Percentiles rank a stretch among this genome's conserved stretches.
These are phyloP conservation scores for Leistus spinibarbis DNA, from an alignment of 2,888 invertebrate genomes.

Conservation along the genomic window DNA sequence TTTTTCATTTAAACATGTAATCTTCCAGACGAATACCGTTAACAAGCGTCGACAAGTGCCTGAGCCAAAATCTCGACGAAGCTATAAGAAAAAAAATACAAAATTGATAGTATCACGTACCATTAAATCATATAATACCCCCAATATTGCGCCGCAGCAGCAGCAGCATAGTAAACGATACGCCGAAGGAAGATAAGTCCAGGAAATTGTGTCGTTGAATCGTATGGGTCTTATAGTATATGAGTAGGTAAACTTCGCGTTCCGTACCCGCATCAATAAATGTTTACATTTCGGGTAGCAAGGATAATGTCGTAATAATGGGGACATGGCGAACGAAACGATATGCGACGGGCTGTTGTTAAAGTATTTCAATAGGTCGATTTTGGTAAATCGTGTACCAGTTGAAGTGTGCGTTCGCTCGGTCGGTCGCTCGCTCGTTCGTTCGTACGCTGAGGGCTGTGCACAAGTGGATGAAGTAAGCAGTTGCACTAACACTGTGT, in stretches of 20 bases:
- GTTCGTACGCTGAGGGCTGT: not conserved
- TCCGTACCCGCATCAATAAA: conserved; percentile 6
- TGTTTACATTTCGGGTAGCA: conserved; percentile 33
- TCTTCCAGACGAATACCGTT: not conserved
- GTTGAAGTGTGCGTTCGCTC: conserved; percentile 11
- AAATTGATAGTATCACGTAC: conserved; percentile 25
- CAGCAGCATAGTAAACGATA: conserved; percentile 29
- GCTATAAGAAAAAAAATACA: not conserved
- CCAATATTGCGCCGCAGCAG: conserved; percentile 20
- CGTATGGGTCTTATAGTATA: not conserved
- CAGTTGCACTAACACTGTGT: not conserved
- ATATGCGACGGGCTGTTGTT: conserved; percentile 22
- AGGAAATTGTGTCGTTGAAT: conserved; percentile 35
- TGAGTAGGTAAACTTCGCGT: not conserved
- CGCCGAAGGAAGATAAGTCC: conserved; percentile 25
- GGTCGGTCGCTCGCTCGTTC: too few relatives aligned
- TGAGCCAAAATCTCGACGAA: not conserved
- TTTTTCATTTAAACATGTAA: not conserved
- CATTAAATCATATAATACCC: conserved; percentile 38
- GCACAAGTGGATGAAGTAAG: conserved; percentile 4
- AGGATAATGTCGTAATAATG: conserved; percentile 32
- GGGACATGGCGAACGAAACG: conserved; percentile 4
- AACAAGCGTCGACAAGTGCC: not conserved
- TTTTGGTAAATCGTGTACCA: conserved; percentile 6
- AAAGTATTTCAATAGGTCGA: conserved; percentile 36